Evolutionary conservation across 2,888 invertebrate species (phyloP).

Genomic region (Spilosoma lubricipeda): DNA sequence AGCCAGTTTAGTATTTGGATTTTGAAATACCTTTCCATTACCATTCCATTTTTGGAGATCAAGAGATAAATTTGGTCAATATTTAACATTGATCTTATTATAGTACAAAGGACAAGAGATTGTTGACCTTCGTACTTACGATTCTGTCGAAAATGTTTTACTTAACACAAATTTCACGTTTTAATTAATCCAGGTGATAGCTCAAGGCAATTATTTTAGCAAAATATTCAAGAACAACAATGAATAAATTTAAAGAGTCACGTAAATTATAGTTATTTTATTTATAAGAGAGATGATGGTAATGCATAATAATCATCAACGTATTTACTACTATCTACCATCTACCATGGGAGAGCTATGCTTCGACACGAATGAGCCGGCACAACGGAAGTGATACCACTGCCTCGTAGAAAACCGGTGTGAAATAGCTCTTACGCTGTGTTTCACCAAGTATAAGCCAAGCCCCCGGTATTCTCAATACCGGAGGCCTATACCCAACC

Average conservation of each 20-base stretch:
- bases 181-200: constrained; percentile 7
- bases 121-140: constrained; percentile 27
- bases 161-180: constrained; percentile 8
- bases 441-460: too few relatives aligned
- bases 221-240: not conserved
- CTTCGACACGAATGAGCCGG: too few relatives aligned
- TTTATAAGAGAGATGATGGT: not conserved
- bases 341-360: too few relatives aligned
- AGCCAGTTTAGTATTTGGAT: too few relatives aligned
- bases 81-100: constrained; percentile 36
- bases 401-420: too few relatives aligned
- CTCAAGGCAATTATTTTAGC: constrained; percentile 4
- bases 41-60: too few relatives aligned
- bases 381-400: too few relatives aligned
- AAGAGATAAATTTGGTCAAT: constrained; percentile 12
- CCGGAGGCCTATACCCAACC: too few relatives aligned
- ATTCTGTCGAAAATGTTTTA: constrained; percentile 17
- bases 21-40: too few relatives aligned
- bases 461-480: too few relatives aligned
- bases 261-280: not conserved
- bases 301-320: not conserved
- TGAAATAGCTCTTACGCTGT: too few relatives aligned
- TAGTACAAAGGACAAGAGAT: constrained; percentile 24
- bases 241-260: not conserved
- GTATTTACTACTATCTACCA: too few relatives aligned